Evolutionary conservation across 2,113 vertebrate species (phyloP).

Genomic region (Esox niger): DNA sequence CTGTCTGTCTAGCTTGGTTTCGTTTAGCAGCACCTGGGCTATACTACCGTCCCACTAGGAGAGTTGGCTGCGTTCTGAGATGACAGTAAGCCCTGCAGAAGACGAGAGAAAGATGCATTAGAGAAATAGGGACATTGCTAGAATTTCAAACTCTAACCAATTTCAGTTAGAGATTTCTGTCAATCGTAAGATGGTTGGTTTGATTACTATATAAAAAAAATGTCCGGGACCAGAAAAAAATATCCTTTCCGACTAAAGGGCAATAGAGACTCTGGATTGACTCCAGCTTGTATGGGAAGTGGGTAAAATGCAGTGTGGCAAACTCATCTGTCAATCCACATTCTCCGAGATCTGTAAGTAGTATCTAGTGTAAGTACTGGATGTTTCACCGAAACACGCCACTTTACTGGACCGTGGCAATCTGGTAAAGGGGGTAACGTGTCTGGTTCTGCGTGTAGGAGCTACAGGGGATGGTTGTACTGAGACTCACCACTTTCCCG

Average conservation of each 20-base stretch:
- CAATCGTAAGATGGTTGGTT: no score
- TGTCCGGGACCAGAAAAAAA: no score
- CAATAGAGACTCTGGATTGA: no score
- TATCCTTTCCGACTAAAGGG: no score
- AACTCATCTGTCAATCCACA: no score
- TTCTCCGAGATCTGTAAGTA: not conserved
- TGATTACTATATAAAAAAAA: no score
- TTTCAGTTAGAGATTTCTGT: not conserved
- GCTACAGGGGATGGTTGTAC: not conserved
- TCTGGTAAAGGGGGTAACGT: not conserved
- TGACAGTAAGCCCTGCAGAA: constrained; percentile 85
- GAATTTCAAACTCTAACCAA: not conserved
- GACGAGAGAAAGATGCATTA: constrained; percentile 45
- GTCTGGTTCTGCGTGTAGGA: not conserved
- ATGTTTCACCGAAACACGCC: no score
- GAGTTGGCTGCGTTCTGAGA: constrained; percentile 88
- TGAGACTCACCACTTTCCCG: constrained; percentile 96
- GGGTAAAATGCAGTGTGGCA: no score
- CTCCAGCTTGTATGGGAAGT: no score
- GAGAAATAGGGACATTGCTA: constrained; percentile 14
- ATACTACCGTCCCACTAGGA: constrained; percentile 90
- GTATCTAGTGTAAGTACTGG: not conserved
- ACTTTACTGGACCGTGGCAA: no score
- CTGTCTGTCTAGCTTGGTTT: constrained; percentile 52
- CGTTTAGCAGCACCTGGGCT: constrained; percentile 70